Evolutionary conservation across 2,888 invertebrate species (phyloP).

Genomic region (Laspeyria flexula): DNA sequence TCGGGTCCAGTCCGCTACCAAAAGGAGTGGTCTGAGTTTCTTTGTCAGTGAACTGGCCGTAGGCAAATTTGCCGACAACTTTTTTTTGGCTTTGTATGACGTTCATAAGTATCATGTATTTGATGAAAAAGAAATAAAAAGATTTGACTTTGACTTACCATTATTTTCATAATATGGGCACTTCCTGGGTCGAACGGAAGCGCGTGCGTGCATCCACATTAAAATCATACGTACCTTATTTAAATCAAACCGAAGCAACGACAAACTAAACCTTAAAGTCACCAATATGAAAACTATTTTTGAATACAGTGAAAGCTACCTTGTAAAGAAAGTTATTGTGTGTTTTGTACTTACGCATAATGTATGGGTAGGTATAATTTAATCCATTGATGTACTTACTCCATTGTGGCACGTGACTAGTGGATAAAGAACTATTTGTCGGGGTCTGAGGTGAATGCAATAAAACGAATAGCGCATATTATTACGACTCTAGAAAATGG

Average conservation of each 20-base stretch:
- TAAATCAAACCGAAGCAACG: conserved; percentile 43
- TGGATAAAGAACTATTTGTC: conserved; percentile 51
- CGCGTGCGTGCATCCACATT: conserved; percentile 63
- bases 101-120: too few species aligned
- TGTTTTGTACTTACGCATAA: conserved; percentile 36
- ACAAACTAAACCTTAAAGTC: conserved; percentile 47
- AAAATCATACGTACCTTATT: conserved; percentile 59
- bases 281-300: conserved; percentile 39
- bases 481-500: conserved; percentile 31
- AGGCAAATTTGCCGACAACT: too few species aligned
- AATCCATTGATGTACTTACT: conserved; percentile 65
- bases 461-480: conserved; percentile 32
- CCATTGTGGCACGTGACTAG: conserved; percentile 67
- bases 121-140: too few species aligned
- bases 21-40: too few species aligned
- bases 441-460: conserved; percentile 35
- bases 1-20: too few species aligned
- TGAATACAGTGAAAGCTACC: conserved; percentile 60
- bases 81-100: too few species aligned
- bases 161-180: conserved; percentile 56
- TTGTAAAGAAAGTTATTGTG: conserved; percentile 71
- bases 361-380: conserved; percentile 58
- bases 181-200: conserved; percentile 65
- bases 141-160: too few species aligned
- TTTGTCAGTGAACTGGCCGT: too few species aligned